Base-by-base conservation (phyloP, 2,113 vertebrate species). In the Pseudolaguvia tuberculata region DNA sequence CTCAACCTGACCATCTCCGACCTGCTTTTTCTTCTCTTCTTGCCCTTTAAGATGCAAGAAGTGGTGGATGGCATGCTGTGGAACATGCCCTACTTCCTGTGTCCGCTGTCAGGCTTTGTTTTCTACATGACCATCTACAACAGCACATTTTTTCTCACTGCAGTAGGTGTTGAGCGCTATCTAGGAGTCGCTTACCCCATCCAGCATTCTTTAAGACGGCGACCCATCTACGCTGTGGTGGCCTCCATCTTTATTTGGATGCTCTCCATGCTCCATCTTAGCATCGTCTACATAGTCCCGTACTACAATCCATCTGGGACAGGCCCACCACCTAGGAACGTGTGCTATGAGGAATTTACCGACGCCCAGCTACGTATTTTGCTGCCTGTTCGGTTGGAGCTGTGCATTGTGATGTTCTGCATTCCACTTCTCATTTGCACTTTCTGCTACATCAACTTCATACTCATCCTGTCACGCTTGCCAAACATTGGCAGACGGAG, bases 51-150 rank as follows among this genome's bases (percentile, higher is more conserved):
- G 87, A 95, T 96, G 84, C 70, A 87, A 0, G 93, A 96, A 73
- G 92, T 88, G 0, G 79, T 85, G 0, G 80, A 84, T 0, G 3
- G 74, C 56, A 90, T 90, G 87, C 0, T 0, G 0, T 97, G 95
- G 94, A 47, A 85, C 0, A 80, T 95, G 67, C 89, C 93, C 0
- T 67, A 83, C 5, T 0, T 27, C 0, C 82, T 94, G 8, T 97
- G 95, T 20, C 92, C 93, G 0, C 53, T 95, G 15, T 92, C 88
- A 0, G 88, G 88, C 23, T 94, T 94, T 42, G 69, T 91, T 81
- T 96, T 94, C 86, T 96, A 91, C 86, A 92, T 94, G 87, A 94
- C 92, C 85, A 93, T 95, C 86, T 96, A 96, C 83, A 91, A 91
- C 84, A 96, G 94, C 87, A 91, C 89, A 8, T 91, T 93, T 81